Conservation (phyloP, 2,888 invertebrate genomes). For the Globia sparganii region DNA sequence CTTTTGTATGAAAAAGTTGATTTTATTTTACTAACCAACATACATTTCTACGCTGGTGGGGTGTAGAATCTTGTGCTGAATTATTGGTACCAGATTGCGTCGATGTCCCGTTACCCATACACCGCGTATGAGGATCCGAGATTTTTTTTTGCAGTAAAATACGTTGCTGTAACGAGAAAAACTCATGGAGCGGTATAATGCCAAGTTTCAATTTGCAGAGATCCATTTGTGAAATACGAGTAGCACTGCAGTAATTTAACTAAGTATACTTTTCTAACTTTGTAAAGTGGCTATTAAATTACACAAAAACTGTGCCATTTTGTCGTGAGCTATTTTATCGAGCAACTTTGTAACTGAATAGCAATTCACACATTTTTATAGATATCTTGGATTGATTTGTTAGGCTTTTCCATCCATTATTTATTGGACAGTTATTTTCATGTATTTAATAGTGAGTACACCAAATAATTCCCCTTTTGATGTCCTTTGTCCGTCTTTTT, state of each 20-base stretch:
- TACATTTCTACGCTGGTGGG: too few relatives aligned
- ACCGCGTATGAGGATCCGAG: neutral
- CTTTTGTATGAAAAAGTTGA: too few relatives aligned
- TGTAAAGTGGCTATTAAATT: constrained; percentile 5
- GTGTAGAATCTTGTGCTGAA: neutral
- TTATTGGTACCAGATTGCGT: neutral
- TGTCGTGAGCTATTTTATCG: neutral
- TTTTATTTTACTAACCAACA: too few relatives aligned
- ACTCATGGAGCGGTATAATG: neutral
- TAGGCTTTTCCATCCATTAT: neutral
- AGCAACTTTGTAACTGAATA: neutral
- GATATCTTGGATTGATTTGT: neutral
- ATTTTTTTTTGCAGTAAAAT: constrained; percentile 3
- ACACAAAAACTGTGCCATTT: neutral
- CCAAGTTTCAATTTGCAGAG: constrained; percentile 26
- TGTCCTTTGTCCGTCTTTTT: neutral
- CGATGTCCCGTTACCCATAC: too few relatives aligned
- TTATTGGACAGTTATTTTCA: neutral
- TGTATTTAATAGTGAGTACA: neutral
- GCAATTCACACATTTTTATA: neutral
- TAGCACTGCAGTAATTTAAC: constrained; percentile 40
- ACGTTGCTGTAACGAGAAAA: neutral
- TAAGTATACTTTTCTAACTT: constrained; percentile 24
- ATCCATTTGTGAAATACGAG: constrained; percentile 46
- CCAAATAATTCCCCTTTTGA: neutral